phyloP scores from a whole-genome alignment of 2,113 vertebrate species.

The Setophaga petechia region DNA sequence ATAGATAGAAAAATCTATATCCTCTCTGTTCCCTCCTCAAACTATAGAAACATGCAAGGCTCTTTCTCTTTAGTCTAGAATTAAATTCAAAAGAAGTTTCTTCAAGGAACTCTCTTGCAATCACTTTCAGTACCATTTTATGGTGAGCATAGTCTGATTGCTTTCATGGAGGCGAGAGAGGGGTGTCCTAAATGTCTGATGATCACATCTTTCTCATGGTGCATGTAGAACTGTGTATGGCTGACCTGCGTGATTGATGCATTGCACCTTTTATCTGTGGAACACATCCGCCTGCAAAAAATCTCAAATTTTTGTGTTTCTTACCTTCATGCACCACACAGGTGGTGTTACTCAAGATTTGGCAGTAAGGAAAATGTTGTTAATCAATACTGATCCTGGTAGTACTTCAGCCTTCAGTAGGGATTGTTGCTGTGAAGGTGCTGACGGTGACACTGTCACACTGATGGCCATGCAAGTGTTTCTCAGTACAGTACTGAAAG shows the following conservation, averaged over 20 bases:
- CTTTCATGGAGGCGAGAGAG: not conserved
- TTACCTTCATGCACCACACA: not conserved
- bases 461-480: not conserved
- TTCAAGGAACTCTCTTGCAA: not conserved
- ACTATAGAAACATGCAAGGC: not conserved
- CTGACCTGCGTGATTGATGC: not conserved
- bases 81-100: not conserved
- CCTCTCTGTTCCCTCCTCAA: not conserved
- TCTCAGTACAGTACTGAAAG: not conserved
- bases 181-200: not conserved
- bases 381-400: not conserved
- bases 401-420: not conserved
- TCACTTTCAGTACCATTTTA: not conserved
- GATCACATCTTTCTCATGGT: not conserved
- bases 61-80: not conserved
- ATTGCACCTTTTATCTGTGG: not conserved
- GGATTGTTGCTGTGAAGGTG: not conserved
- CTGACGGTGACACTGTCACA: not conserved
- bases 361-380: not conserved
- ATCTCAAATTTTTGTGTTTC: not conserved
- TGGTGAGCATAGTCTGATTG: not conserved
- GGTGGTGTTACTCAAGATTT: not conserved
- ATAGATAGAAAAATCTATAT: not conserved
- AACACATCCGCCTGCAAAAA: not conserved
- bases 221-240: accelerated